Evolutionary conservation across 2,113 vertebrate species (phyloP), one percentile per base, ranked within the genome.

Genomic region (Sceloporus undulatus): DNA sequence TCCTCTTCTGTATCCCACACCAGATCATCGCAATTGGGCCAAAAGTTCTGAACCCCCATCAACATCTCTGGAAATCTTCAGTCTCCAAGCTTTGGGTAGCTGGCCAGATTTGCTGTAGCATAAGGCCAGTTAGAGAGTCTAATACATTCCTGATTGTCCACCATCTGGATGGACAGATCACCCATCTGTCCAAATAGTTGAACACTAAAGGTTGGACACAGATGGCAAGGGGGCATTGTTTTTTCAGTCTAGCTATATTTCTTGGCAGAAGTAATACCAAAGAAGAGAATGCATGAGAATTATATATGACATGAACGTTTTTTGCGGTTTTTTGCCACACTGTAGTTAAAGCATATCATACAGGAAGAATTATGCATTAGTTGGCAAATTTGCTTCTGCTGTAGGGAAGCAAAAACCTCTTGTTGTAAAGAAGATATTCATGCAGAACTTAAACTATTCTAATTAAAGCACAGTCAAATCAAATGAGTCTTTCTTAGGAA

Each of bases 391-490:
- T 52, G 42, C 56, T 79, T 34, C 18, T 10, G 70, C 42, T 79
- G 23, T 38, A 62, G 1, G 62, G 65, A 86, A 86, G n/a, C 65
- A 79, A 56, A 86, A n/a, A 62, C 7, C n/a, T 79, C 34, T 38
- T 13, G 54, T 70, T 19, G 19, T 54, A 59, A 54, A 25, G 73
- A 42, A 29, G n/a, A 9, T 38, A 34, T 83, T 79, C n/a, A 66
- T 79, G 18, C 42, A 86, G n/a, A 10, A 38, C 25, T 79, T 79
- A 70, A 70, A 54, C 16, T 54, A 70, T 16, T 27, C 40, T 86
- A 18, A 34, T 70, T 68, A 86, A 86, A 68, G 13, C 21, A 79
- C 42, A 86, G 52, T 86, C 21, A 79, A 54, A 86, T 54, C 9
- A 81, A 82, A 59, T 27, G 10, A 48, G 7, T 18, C 14, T 66